These are phyloP conservation scores for Homarus gammarus DNA, from an alignment of 2,888 invertebrate species.

Conservation along the genomic window DNA sequence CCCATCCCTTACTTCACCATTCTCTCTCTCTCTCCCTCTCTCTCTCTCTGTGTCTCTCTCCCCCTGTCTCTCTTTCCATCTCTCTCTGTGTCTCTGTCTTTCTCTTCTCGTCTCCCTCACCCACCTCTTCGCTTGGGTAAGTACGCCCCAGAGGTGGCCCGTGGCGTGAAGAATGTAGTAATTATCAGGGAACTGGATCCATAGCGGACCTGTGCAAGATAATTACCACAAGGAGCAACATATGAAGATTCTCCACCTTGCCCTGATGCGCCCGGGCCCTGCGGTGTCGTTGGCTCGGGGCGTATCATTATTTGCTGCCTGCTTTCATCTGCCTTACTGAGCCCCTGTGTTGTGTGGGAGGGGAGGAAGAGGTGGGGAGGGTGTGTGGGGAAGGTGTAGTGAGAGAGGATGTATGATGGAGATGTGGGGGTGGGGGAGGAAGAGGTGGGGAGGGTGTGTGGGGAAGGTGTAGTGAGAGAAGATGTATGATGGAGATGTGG, in stretches of 20 bases:
- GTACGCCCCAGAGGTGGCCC: not conserved
- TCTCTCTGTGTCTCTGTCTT: not conserved
- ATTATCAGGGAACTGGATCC: constrained; percentile 41
- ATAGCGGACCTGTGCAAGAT: constrained; percentile 30
- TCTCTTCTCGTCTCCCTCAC: not conserved
- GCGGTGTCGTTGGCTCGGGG: not conserved
- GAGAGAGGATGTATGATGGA: no score
- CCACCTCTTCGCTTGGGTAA: not conserved
- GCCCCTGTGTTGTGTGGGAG: not conserved
- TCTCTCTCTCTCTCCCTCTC: not conserved
- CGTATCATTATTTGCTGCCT: constrained; percentile 5
- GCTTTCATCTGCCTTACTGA: constrained; percentile 16
- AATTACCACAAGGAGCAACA: constrained; percentile 29
- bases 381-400: not conserved
- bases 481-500: no score
- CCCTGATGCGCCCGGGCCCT: not conserved
- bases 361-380: not conserved
- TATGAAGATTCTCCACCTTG: not conserved
- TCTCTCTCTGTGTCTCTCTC: not conserved
- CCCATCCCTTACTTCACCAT: no score
- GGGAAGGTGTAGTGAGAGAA: no score
- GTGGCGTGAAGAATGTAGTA: constrained; percentile 48
- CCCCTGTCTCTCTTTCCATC: not conserved
- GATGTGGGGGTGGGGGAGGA: no score
- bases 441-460: no score